Conservation (phyloP, 2,888 invertebrate genomes). For the Drosophila parthenogenetica region DNA sequence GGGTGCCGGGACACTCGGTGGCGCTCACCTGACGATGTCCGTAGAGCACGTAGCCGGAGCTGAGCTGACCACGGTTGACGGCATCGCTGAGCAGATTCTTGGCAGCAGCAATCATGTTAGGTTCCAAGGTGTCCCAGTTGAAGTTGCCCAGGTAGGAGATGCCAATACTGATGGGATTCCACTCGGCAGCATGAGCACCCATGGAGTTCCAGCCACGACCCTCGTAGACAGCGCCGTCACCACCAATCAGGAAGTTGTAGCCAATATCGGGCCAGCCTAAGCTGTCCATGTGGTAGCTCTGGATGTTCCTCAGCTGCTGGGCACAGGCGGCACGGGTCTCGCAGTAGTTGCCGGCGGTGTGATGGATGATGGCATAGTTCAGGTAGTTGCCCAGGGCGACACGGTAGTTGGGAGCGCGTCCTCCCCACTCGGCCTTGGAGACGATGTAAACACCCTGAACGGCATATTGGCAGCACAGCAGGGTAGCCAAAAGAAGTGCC, state of each 20-base stretch:
- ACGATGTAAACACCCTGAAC: slow-evolving; percentile 49
- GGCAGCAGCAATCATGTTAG: slow-evolving; percentile 62
- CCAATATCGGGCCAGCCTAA: slow-evolving; percentile 83
- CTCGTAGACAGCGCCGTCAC: slow-evolving; percentile 82
- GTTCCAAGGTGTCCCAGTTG: slow-evolving; percentile 54
- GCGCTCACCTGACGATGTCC: slow-evolving; percentile 82
- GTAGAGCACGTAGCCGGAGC: slow-evolving; percentile 71
- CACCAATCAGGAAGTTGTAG: slow-evolving; percentile 82
- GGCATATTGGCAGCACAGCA: slow-evolving; percentile 14
- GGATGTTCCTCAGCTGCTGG: slow-evolving; percentile 77
- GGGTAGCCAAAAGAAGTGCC: slow-evolving; percentile 11
- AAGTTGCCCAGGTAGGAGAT: slow-evolving; percentile 82
- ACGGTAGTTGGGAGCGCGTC: slow-evolving; percentile 67
- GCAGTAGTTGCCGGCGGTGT: slow-evolving; percentile 79
- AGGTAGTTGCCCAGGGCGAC: slow-evolving; percentile 68
- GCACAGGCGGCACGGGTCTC: slow-evolving; percentile 70
- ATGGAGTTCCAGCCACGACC: slow-evolving; percentile 80
- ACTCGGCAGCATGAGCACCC: slow-evolving; percentile 81
- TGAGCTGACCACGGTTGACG: slow-evolving; percentile 72
- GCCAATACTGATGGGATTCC: slow-evolving; percentile 79
- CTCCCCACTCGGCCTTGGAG: slow-evolving; percentile 79
- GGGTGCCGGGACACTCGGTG: slow-evolving; percentile 82
- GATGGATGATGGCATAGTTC: slow-evolving; percentile 77
- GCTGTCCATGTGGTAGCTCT: slow-evolving; percentile 80
- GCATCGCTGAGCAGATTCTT: slow-evolving; percentile 71